Base-by-base conservation (phyloP, 2,888 invertebrate genomes). In the Odiellus spinosus region DNA sequence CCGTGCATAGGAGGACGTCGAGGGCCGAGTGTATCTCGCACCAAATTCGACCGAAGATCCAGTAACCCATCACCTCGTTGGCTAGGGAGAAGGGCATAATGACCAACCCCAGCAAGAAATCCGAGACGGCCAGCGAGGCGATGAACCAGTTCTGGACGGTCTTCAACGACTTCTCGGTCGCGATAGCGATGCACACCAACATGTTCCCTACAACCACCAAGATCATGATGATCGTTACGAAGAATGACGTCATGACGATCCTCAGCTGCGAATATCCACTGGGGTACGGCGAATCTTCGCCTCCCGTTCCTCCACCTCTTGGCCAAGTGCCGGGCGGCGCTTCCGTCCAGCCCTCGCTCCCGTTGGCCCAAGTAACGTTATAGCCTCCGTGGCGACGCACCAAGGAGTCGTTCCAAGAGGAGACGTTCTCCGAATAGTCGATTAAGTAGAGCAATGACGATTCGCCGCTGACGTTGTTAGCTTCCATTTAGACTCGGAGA, bases 141-240 rank as follows among this genome's bases (percentile, higher is more conserved):
- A 95, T 93, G 67, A 95, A 93, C 90, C 91, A 93, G 67, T 95
- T 93, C 67, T 93, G 91, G 57, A 91, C 86, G 60, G 88, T 88
- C 67, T 93, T 93, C 56, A 95, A 69, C 12, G 90, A 84, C 64
- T 90, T 88, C 62, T 95, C 93, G 1, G 88, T 91, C 57, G 83
- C 85, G 59, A 95, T 93, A 42, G 95, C 93, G 53, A 93, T 87
- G 56, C 93, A 91, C 54, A 95, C 93, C 60, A 95, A 70, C 82
- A 91, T 86, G 67, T 95, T 95, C 6, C 95, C 95, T 38, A 91
- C 85, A 35, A 91, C 85, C 51, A 95, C 88, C 63, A 90, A 80
- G 60, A 93, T 85, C 85, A 95, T 90, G 56, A 93, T 70, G 51
- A 90, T 74, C 46, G 91, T 90, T 53, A 90, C 85, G 47, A 90